Base-by-base conservation (phyloP, 1,140 invertebrate species). In the Chymomyza costata region DNA sequence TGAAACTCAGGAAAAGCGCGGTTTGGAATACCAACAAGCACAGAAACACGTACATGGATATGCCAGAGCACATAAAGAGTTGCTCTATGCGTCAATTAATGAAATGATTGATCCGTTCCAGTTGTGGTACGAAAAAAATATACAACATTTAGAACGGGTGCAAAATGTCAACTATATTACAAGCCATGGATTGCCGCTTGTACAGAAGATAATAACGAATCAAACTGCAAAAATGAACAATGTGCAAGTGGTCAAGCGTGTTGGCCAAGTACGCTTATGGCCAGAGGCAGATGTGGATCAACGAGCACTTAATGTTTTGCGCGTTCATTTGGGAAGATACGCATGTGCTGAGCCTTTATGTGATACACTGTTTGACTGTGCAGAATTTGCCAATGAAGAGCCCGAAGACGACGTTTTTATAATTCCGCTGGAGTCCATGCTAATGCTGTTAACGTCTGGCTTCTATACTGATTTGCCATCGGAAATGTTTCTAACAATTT, bases 361-460 rank as follows among this genome's bases (percentile, higher is more conserved):
- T 2, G 10, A n/a, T 8, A n/a, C 32, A 14, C 28, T 1, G 6
- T 2, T 8, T n/a, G 0, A 25, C 45, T 0, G 31, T 70, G 5
- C 35, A 65, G 10, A 21, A 50, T n/a, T n/a, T n/a, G n/a, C 1
- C n/a, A 39, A 39, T 2, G 11, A 38, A 6, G n/a, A 45, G 7
- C 25, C 39, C 1, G n/a, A 41, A 0, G 39, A 32, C 5, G 40
- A 71, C 38, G 46, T 68, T 0, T 64, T 47, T 16, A 40, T 78
- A 5, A 11, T 84, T 13, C 82, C 82, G 0, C 14, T 84, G 6
- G 76, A 78, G 5, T 64, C 82, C 0, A 34, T 84, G 1, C 8
- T 84, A n/a, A 61, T 84, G 56, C 54, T 84, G 0, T 8, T 83
- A 1, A 59, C 41, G 3, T 18, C 67, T 1, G 63, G 68, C 0